Base-by-base conservation (phyloP, 2,797 vertebrate genomes). In the Halcyon chelicuti region DNA sequence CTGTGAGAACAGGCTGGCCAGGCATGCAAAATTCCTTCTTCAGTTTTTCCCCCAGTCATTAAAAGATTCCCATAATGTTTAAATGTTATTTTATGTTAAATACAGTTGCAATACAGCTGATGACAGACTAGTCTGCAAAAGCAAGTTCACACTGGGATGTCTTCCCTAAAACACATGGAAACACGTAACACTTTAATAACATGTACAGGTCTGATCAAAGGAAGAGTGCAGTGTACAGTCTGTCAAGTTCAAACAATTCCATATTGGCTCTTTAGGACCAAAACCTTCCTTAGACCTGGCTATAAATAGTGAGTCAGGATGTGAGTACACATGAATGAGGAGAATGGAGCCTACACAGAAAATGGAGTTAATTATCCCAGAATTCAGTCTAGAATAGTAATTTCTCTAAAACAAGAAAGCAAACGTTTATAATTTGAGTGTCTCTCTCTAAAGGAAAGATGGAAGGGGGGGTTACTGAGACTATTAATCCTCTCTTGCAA, bases 401-500 rank as follows among this genome's bases (percentile, higher is more conserved):
- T 92, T 97, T 84, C 89, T 90, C 54, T 72, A 80, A 92, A 85
- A 80, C 61, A 95, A 92, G 66, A 84, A 68, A 76, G 47, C 46
- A 88, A 88, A 74, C 0, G 0, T 37, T 66, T 75, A 51, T 51
- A 80, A 91, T 71, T 74, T 72, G 76, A 83, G 44, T 51, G 62
- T 52, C 49, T 92, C 80, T 75, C 77, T 78, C 72, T 62, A 88
- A 90, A 90, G 66, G 22, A 49, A 92, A 82, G 62, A 90, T 21
- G 20, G 93, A 92, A 95, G n/a, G 51, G 71, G 72, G 37, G 46
- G 61, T 94, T 92, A 90, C 88, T 29, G 55, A 91, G 75, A 86
- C 70, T 52, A 78, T 68, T 94, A 92, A 96, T 93, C 63, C 86
- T 92, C 76, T 62, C 89, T 91, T 75, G 54, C 47, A 95, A 92